phyloP scores from a whole-genome alignment of 2,888 invertebrate genomes.

The Cryptops parisi region DNA sequence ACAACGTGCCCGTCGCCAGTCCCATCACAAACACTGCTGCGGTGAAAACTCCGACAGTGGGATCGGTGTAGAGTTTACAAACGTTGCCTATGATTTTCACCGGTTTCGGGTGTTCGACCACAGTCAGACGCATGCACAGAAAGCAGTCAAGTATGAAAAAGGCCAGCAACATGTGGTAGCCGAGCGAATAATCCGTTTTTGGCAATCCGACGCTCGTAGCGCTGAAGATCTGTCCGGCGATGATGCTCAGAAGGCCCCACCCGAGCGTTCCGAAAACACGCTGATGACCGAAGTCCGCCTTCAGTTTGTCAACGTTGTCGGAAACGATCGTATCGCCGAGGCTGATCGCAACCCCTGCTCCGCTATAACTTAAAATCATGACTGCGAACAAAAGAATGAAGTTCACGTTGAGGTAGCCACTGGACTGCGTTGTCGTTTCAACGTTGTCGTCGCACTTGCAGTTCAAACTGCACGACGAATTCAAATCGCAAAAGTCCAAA shows the following conservation, averaged over 20 bases:
- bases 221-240: conserved; percentile 66
- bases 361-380: conserved; percentile 63
- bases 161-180: conserved; percentile 58
- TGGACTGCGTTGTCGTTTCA: background rate
- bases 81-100: conserved; percentile 6
- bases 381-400: conserved; percentile 66
- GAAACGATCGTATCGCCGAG: conserved; percentile 83
- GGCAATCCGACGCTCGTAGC: conserved; percentile 46
- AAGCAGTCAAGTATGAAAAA: conserved; percentile 34
- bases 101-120: conserved; percentile 6
- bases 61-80: background rate
- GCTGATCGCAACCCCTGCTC: conserved; percentile 72
- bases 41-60: conserved; percentile 10
- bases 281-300: conserved; percentile 65
- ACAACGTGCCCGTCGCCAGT: conserved; percentile 14
- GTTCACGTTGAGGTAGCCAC: conserved; percentile 24
- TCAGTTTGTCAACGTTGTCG: conserved; percentile 60
- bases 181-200: conserved; percentile 59
- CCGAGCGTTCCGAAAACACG: conserved; percentile 78
- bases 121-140: conserved; percentile 27
- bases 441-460: background rate
- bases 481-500: background rate
- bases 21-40: conserved; percentile 14
- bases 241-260: conserved; percentile 61
- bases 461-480: background rate